Percentiles rank a stretch among this genome's conserved stretches.
phyloP scores from a whole-genome alignment of 37 sponge, comb jelly and placozoan genomes.

The Agelas oroides region DNA sequence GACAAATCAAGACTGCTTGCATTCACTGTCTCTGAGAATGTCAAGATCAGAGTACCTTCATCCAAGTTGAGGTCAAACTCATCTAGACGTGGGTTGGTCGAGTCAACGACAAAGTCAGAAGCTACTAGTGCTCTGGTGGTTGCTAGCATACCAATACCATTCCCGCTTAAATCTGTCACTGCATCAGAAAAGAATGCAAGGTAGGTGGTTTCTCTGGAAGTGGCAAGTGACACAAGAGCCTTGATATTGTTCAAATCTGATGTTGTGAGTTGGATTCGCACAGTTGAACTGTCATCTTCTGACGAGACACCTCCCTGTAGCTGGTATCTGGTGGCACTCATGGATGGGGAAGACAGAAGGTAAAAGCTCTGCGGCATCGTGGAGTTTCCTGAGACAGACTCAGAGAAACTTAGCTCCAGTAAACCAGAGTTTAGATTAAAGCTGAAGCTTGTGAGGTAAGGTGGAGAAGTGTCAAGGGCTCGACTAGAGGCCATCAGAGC shows the following conservation, averaged over 20 bases:
- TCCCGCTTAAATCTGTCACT: slow-evolving; percentile 69
- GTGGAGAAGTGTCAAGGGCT: slow-evolving; percentile 68
- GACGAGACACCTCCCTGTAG: slow-evolving; percentile 62
- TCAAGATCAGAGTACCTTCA: slow-evolving; percentile 66
- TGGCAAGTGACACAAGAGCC: slow-evolving; percentile 52
- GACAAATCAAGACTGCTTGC: slow-evolving; percentile 60
- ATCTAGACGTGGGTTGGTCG: slow-evolving; percentile 50
- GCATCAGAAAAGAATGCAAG: slow-evolving; percentile 52
- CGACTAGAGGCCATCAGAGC: slow-evolving; percentile 43
- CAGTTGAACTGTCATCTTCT: slow-evolving; percentile 42
- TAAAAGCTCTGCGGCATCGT: slow-evolving; percentile 33
- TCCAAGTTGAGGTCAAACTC: slow-evolving; percentile 75
- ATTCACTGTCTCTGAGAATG: slow-evolving; percentile 89
- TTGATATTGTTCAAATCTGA: slow-evolving; percentile 76
- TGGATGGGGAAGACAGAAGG: slow-evolving; percentile 39
- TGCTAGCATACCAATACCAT: slow-evolving; percentile 48
- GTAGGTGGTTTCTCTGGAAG: slow-evolving; percentile 62
- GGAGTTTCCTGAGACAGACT: slow-evolving; percentile 61
- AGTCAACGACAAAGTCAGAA: slow-evolving; percentile 50
- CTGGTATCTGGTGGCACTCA: not conserved
- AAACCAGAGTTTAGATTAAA: slow-evolving; percentile 83
- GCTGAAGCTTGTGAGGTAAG: slow-evolving; percentile 53
- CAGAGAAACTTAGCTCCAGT: slow-evolving; percentile 68
- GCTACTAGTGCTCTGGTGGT: slow-evolving; percentile 56
- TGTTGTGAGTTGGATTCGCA: slow-evolving; percentile 55